Evolutionary conservation across 2,113 vertebrate species (phyloP).

Genomic region (Romanogobio albipinnatus): DNA sequence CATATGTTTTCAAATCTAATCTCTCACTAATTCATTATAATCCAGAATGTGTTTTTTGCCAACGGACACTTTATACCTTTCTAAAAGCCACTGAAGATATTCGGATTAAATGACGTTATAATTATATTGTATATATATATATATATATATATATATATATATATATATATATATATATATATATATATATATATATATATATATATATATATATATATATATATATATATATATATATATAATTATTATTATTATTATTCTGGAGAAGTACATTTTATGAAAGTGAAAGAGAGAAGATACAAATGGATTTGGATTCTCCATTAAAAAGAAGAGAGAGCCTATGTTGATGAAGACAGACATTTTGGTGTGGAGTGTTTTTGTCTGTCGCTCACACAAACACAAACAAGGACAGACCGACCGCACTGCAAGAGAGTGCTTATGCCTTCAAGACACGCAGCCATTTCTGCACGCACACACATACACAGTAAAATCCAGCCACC

Average conservation of each 20-base stretch:
- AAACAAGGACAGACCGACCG: background rate
- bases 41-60: background rate
- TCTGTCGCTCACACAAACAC: slow-evolving; percentile 2
- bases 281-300: background rate
- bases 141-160: too few relatives aligned
- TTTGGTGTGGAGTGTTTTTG: slow-evolving; percentile 39
- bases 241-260: background rate
- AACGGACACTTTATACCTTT: background rate
- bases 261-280: background rate
- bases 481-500: background rate
- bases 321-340: background rate
- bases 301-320: background rate
- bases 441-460: slow-evolving; percentile 12
- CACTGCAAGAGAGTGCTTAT: background rate
- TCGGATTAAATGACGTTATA: background rate
- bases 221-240: background rate
- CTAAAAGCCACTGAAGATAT: background rate
- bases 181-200: too few relatives aligned
- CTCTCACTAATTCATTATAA: background rate
- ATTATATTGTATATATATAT: background rate
- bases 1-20: background rate
- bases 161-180: background rate
- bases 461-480: background rate
- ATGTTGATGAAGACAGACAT: slow-evolving; percentile 38
- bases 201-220: too few relatives aligned